Evolutionary conservation across 2,797 vertebrate genomes (phyloP).

Genomic region (Monodelphis domestica): DNA sequence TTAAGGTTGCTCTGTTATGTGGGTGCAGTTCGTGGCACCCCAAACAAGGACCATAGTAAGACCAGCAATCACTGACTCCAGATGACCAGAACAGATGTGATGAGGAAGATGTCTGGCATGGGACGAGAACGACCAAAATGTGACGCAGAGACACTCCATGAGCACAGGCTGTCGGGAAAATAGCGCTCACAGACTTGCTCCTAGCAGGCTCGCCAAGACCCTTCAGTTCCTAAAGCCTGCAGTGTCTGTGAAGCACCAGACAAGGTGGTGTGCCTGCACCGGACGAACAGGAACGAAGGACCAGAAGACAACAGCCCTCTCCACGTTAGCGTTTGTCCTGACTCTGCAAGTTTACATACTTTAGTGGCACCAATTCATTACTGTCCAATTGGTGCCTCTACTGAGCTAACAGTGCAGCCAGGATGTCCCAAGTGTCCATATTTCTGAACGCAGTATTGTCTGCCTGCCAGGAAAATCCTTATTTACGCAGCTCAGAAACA

Average conservation of each 20-base stretch:
- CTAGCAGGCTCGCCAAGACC: neutral
- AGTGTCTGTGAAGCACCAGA: neutral
- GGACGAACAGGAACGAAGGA: neutral
- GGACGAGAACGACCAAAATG: neutral
- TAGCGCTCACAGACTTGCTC: neutral
- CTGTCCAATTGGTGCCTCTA: neutral
- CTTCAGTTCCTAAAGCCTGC: neutral
- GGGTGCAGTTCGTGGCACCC: neutral
- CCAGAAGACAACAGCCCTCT: neutral
- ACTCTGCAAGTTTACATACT: neutral
- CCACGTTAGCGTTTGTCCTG: neutral
- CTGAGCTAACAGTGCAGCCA: conserved; percentile 34
- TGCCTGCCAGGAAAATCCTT: conserved; percentile 46
- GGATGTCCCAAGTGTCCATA: neutral
- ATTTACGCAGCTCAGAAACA: neutral
- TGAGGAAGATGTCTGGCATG: neutral
- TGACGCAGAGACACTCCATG: neutral
- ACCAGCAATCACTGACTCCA: neutral
- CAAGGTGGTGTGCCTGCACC: neutral
- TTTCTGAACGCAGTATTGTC: conserved; percentile 35
- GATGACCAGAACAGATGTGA: neutral
- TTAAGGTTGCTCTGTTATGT: neutral
- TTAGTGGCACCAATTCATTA: neutral
- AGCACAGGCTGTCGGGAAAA: neutral
- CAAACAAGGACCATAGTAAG: neutral